Evolutionary conservation across 2,113 vertebrate species (phyloP).

Genomic region (Takifugu flavidus): DNA sequence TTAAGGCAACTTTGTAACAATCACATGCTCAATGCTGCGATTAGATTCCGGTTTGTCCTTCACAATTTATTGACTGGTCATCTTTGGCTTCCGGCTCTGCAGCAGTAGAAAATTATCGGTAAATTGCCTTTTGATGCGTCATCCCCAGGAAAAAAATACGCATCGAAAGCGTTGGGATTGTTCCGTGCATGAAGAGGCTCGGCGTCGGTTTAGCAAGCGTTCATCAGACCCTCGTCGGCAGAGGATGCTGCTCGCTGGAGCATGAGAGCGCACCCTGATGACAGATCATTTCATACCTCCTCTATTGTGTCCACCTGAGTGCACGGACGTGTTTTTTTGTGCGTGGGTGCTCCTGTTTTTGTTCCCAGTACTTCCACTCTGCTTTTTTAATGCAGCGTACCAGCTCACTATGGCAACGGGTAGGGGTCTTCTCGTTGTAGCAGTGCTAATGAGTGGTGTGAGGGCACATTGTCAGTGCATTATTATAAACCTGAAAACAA

Average conservation of each 20-base stretch:
- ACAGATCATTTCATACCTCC: slow-evolving; percentile 71
- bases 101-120: slow-evolving; percentile 48
- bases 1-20: too few species aligned
- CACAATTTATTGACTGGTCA: slow-evolving; percentile 58
- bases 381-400: slow-evolving; percentile 64
- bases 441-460: slow-evolving; percentile 62
- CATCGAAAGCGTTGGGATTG: slow-evolving; percentile 33
- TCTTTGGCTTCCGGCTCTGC: slow-evolving; percentile 24
- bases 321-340: slow-evolving; percentile 14
- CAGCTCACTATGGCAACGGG: slow-evolving; percentile 75
- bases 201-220: slow-evolving; percentile 48
- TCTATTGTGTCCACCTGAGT: slow-evolving; percentile 58
- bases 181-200: slow-evolving; percentile 41
- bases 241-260: slow-evolving; percentile 16
- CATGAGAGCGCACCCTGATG: slow-evolving; percentile 67
- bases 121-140: slow-evolving; percentile 73
- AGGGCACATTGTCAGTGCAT: slow-evolving; percentile 38
- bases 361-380: slow-evolving; percentile 51
- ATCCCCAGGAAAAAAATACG: slow-evolving; percentile 22
- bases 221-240: slow-evolving; percentile 22
- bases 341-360: slow-evolving; percentile 40
- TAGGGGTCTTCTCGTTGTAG: slow-evolving; percentile 51
- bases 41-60: slow-evolving; percentile 4
- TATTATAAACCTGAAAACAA: slow-evolving; percentile 37
- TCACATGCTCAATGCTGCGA: too few species aligned